Evolutionary conservation across 2,888 invertebrate genomes (phyloP).

Genomic region (Aspidapion aeneum): DNA sequence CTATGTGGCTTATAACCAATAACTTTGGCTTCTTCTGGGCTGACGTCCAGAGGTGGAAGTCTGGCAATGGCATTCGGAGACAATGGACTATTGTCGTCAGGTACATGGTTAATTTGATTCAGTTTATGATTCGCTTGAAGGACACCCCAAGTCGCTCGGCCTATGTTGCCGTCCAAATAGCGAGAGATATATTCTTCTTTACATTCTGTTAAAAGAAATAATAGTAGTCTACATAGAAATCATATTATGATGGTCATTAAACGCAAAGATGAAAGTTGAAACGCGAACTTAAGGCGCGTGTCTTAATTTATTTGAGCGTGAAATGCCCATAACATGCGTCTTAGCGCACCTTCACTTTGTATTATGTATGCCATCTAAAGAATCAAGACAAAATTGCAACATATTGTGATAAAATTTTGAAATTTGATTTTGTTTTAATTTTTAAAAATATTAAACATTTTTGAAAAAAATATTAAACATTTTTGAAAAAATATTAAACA

Average conservation of each 20-base stretch:
- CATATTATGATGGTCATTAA: too few relatives aligned
- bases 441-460: too few relatives aligned
- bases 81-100: conserved; percentile 70
- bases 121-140: conserved; percentile 60
- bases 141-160: conserved; percentile 72
- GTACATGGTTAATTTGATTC: conserved; percentile 68
- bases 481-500: too few relatives aligned
- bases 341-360: too few relatives aligned
- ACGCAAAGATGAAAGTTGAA: conserved; percentile 1
- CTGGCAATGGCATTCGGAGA: conserved; percentile 69
- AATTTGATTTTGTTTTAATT: too few relatives aligned
- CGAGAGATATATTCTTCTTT: conserved; percentile 88
- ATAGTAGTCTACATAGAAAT: too few relatives aligned
- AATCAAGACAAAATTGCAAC: too few relatives aligned
- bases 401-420: too few relatives aligned
- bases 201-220: conserved; percentile 61
- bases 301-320: too few relatives aligned
- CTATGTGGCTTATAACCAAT: conserved; percentile 93
- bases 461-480: too few relatives aligned
- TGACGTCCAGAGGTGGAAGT: conserved; percentile 77
- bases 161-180: conserved; percentile 88
- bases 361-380: too few relatives aligned
- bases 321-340: too few relatives aligned
- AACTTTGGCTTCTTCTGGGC: conserved; percentile 80
- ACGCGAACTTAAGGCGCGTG: not conserved